Base-by-base conservation (phyloP, 1,140 invertebrate genomes). In the Drosophila lini region DNA sequence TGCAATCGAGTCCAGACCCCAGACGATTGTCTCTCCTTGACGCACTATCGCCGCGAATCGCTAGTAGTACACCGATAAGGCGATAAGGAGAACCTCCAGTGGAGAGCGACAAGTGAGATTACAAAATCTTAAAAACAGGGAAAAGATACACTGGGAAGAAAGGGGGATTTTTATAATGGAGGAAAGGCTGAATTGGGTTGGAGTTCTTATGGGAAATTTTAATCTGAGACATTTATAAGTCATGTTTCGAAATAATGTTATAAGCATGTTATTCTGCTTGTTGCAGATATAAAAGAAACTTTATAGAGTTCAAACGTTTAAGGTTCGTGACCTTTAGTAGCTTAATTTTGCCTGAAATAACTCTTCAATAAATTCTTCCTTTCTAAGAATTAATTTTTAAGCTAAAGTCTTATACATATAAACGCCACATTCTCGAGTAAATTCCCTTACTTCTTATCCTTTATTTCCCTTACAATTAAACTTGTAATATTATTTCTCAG, bases 41-140 rank as follows among this genome's bases (percentile, higher is more conserved):
- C 10, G 40, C 34, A 45, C 57, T 65, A 65, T 65, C 59, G 32
- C 22, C 2, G 22, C 62, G 32, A 45, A 60, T 62, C 59, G 59
- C 44, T 31, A 16, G 22, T 53, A 22, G 28, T 16, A 42, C 69
- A 42, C 69, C 67, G 69, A 73, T 73, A 73, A 73, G 69, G 69
- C 47, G 69, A 73, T 73, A 71, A 71, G 67, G 47, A 73, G 74
- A 76, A 65, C 47, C 74, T 65, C 71, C 73, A 25, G 47, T 53
- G 74, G 55, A 77, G 62, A 77, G 50, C 74, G n/a, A 19, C 34
- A 22, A 61, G 31, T 40, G 52, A 59, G 52, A 55, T 74, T 67
- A 78, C 73, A 67, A 85, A 44, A 75, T 65, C 65, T 73, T 2
- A 9, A 15, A 31, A 50, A 63, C 34, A 57, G 42, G 52, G 32